Base-by-base conservation (phyloP, 1,140 invertebrate genomes). In the Xylocopa sonorina region DNA sequence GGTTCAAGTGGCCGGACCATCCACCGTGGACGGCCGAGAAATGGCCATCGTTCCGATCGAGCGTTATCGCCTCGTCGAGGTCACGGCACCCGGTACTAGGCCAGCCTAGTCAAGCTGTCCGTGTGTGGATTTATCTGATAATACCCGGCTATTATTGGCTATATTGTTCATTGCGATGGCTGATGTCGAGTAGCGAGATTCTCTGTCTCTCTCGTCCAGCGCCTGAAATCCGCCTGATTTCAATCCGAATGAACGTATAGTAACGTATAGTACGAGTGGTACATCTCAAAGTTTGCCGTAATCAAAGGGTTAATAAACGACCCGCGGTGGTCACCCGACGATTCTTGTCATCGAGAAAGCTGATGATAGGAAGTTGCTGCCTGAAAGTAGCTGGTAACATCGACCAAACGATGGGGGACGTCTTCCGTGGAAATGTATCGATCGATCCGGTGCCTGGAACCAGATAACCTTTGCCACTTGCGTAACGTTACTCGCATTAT, bases 41-140 rank as follows among this genome's bases (percentile, higher is more conserved):
- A 41, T 73, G 32, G 51, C 64, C 76, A 69, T 83, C 81, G 55
- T 75, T 50, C 60, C 24, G 78, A 73, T 83, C 78, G 73, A 79
- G 78, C 82, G 79, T 84, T 78, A 84, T 80, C 58, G 75, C 46
- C 34, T 60, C 53, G 66, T 41, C 43, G 77, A 73, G 68, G 58
- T 78, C 66, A 62, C 67, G 55, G 55, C 9, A 58, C 63, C 75
- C 53, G 41, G 64, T 77, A 77, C 66, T 77, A 55, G 75, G 66
- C 75, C 75, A 77, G 53, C 43, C 16, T 43, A n/a, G 55, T 41
- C 66, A 60, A 43, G 32, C 32, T n/a, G n/a, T 27, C 41, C 41
- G 32, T 32, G 18, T 51, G 75, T 69, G 32, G 55, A 48, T 78
- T 71, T 50, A 78, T 71, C 66, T 60, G 75, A 78, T 78, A 78